A percentile compares a stretch with the other conserved stretches of the same genome.
Evolutionary conservation across 1,140 invertebrate species (phyloP).

Genomic region (Campoletis sonorensis): DNA sequence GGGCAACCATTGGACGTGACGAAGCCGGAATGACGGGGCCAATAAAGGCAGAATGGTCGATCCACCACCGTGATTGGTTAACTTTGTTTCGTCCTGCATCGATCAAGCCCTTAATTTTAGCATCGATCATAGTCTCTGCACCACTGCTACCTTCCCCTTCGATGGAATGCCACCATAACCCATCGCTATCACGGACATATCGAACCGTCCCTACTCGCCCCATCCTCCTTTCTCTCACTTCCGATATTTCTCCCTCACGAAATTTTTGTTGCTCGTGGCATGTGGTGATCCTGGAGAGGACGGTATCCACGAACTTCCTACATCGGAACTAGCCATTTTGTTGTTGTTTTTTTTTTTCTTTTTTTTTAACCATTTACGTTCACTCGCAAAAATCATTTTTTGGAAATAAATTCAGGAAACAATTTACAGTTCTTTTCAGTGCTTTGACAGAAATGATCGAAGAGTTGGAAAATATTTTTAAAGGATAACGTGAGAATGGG

Average conservation of each 20-base stretch:
- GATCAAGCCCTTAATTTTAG: conserved; percentile 67
- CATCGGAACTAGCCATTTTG: not conserved
- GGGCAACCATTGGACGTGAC: conserved; percentile 59
- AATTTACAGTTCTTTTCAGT: not conserved
- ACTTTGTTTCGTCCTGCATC: conserved; percentile 66
- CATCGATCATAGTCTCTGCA: conserved; percentile 65
- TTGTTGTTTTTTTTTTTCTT: too few relatives aligned
- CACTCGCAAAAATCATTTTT: not conserved
- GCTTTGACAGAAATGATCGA: too few relatives aligned
- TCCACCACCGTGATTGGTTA: conserved; percentile 66
- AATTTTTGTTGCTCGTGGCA: not conserved
- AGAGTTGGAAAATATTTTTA: too few relatives aligned
- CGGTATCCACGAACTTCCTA: not conserved
- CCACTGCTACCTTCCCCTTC: conserved; percentile 37
- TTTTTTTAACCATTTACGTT: not conserved
- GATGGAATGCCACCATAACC: conserved; percentile 27
- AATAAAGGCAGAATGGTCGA: conserved; percentile 61
- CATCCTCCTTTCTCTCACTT: conserved; percentile 37
- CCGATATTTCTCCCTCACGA: not conserved
- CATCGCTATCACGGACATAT: conserved; percentile 6
- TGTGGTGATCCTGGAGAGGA: not conserved
- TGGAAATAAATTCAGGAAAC: not conserved
- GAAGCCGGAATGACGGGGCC: conserved; percentile 54
- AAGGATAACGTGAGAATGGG: too few relatives aligned
- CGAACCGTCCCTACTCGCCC: conserved; percentile 40